Evolutionary conservation across 2,888 invertebrate genomes (phyloP), one percentile per base, ranked within the genome.

Genomic region (Mesoligia furuncula): DNA sequence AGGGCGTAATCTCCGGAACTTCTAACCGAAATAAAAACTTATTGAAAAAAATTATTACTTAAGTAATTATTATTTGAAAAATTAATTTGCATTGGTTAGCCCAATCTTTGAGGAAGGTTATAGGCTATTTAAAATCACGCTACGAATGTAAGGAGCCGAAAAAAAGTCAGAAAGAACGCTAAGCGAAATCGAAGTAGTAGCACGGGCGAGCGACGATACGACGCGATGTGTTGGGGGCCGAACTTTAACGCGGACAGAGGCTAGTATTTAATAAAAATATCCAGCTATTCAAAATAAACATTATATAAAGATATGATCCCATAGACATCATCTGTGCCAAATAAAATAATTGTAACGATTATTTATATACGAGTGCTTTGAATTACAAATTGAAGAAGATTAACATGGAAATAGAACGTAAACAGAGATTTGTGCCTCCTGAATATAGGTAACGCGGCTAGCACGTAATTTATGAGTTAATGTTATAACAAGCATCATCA

Each of bases 341-440:
- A 87, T 81, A 61, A 80, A 88, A 85, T 88, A 80, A 88, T 89
- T 87, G 84, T 77, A 71, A 71, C 74, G 72, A 89, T 87, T 88
- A 89, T 86, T 84, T 79, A 72, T 79, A 72, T 77, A 84, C 62
- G 61, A 76, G 36, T 72, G 71, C 61, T 74, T 66, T 8, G 15
- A 51, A 69, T 70, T 59, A 73, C 73, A 73, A 86, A 85, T 85
- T 74, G 85, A 72, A 75, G 68, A 36, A 77, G 75, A 75, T 77
- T 75, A 75, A 73, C 20, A 62, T 61, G 70, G 54, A 81, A 81
- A 59, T 68, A 64, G 80, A 73, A 77, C 74, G 68, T 77, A 80
- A 76, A 83, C 77, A 79, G 73, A 78, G 51, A 81, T 73, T 59
- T 48, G 72, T n/a, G 59, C 66, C 62, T 61, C 74, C 73, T 83